Conservation (phyloP, 2,797 vertebrate genomes). For the Lepus oiostolus region DNA sequence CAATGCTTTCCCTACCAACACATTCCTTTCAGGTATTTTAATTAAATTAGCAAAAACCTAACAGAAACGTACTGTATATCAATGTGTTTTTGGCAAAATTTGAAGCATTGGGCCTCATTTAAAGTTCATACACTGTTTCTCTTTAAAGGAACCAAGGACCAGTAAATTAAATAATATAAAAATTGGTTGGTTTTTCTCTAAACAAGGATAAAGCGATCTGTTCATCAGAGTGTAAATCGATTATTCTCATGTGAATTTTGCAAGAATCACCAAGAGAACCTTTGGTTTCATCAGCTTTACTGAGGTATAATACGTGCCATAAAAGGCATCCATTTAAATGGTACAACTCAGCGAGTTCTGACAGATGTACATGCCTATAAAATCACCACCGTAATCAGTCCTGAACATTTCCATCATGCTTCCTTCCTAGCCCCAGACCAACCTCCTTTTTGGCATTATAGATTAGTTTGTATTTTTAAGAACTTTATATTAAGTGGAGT, state of each 20-base stretch:
- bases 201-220: slow-evolving; percentile 11
- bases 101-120: background rate
- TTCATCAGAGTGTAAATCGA: background rate
- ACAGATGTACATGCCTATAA: background rate
- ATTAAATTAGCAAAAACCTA: too few relatives aligned
- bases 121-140: background rate
- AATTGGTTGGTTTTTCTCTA: background rate
- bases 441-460: background rate
- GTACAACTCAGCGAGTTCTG: background rate
- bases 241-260: background rate
- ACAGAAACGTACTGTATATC: background rate
- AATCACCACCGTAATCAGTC: background rate
- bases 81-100: slow-evolving; percentile 8
- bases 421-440: background rate
- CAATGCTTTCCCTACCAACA: too few relatives aligned
- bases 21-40: too few relatives aligned
- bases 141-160: background rate
- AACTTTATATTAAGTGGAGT: background rate
- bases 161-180: slow-evolving; percentile 47
- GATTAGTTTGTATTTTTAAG: background rate
- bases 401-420: too few relatives aligned
- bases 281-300: background rate
- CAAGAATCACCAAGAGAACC: background rate
- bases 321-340: background rate
- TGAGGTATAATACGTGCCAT: background rate